phyloP scores from a whole-genome alignment of 2,113 vertebrate genomes.

The Perca flavescens region DNA sequence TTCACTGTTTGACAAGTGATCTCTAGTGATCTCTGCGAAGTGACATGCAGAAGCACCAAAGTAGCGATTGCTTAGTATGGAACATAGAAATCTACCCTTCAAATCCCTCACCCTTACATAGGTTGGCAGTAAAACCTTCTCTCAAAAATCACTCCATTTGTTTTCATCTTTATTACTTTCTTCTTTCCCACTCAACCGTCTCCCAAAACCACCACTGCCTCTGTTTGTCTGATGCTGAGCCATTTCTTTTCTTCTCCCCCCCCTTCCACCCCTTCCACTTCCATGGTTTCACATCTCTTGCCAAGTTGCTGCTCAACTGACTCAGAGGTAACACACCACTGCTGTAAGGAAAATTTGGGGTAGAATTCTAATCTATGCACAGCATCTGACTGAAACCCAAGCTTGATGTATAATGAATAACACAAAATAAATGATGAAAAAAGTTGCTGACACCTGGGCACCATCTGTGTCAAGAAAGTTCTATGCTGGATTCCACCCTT shows the following conservation, averaged over 20 bases:
- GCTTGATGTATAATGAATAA: conserved; percentile 77
- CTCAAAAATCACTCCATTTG: conserved; percentile 12
- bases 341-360: conserved; percentile 51
- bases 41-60: background rate
- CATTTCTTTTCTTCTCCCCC: conserved; percentile 34
- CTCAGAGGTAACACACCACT: conserved; percentile 48
- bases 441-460: conserved; percentile 66
- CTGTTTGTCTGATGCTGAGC: conserved; percentile 62
- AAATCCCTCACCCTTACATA: background rate
- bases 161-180: conserved; percentile 39
- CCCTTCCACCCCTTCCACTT: no score
- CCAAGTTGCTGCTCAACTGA: conserved; percentile 64
- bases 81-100: conserved; percentile 18
- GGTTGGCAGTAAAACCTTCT: conserved; percentile 7
- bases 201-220: conserved; percentile 48
- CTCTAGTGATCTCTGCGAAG: background rate
- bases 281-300: conserved; percentile 73
- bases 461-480: conserved; percentile 72
- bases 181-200: conserved; percentile 31
- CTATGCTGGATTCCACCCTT: conserved; percentile 38
- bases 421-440: conserved; percentile 77
- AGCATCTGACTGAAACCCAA: conserved; percentile 70
- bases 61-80: background rate
- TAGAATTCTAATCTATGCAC: conserved; percentile 65
- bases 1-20: background rate